Base-by-base conservation (phyloP, 2,797 vertebrate species). In the Microctenopoma stevenorrisi region DNA sequence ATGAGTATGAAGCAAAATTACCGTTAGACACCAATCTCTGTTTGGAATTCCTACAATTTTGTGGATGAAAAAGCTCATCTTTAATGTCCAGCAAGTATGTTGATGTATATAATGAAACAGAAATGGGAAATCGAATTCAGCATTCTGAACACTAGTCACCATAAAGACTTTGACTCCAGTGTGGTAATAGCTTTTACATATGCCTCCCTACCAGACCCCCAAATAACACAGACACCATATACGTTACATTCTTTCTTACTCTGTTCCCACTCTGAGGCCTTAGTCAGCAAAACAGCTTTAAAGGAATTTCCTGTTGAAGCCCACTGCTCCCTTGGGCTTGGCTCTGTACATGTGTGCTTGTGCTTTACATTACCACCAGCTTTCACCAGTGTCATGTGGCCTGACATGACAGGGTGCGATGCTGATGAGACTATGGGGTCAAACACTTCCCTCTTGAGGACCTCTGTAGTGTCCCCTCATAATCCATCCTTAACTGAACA, bases 291-390 rank as follows among this genome's bases (percentile, higher is more conserved):
- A 91, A 90, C 81, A 74, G 84, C 82, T 87, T 86, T 87, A 88
- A 90, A 92, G 90, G 92, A 91, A 93, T 93, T 93, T 92, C 91
- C 92, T 92, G 91, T 91, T 51, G 71, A 79, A 90, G 85, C 86
- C 82, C 83, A 86, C 67, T 14, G 83, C 88, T 88, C 89, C 82
- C 86, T 75, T 75, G 44, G 42, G 82, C 58, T 71, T 71, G 68
- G 56, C 30, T 22, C 15, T 60, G 69, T 58, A 33, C 51, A 50
- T 61, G 37, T 56, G 44, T 66, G 55, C 44, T 65, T 78, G 67
- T 6, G 60, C 70, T 87, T 82, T 79, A 68, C 84, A 79, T 92
- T 87, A 83, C 69, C 49, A 53, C 55, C 3, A 5, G 4, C 74
- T 69, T 71, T 67, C 65, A 70, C 81, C 79, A 68, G 68, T 76